Conservation (phyloP, 2,888 invertebrate species). For the Cancer borealis region DNA sequence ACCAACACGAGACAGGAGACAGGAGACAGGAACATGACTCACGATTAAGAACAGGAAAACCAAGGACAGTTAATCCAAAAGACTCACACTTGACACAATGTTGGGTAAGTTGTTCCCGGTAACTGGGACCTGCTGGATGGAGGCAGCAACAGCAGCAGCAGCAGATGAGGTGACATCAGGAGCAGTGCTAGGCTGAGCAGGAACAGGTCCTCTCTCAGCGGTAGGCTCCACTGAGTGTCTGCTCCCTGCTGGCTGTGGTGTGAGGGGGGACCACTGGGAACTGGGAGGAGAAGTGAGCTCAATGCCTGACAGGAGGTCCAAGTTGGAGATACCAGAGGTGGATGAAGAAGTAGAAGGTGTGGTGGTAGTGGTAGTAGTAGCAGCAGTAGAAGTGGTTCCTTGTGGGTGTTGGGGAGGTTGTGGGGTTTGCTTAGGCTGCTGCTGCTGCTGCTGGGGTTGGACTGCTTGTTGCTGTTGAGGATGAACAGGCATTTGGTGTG, state of each 20-base stretch:
- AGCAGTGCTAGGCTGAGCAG: conserved; percentile 61
- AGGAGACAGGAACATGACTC: background rate
- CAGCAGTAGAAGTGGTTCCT: conserved; percentile 50
- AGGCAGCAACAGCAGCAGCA: conserved; percentile 42
- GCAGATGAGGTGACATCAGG: conserved; percentile 76
- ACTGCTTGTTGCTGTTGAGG: background rate
- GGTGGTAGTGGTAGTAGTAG: conserved; percentile 52
- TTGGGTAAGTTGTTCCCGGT: conserved; percentile 64
- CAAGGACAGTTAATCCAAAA: conserved; percentile 58
- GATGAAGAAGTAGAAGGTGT: conserved; percentile 53
- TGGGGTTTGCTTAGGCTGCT: conserved; percentile 48
- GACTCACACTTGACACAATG: conserved; percentile 74
- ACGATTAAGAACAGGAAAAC: background rate
- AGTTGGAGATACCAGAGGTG: conserved; percentile 73
- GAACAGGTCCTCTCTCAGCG: background rate
- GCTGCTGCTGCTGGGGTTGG: conserved; percentile 67
- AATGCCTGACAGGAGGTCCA: conserved; percentile 76
- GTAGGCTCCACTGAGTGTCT: conserved; percentile 24
- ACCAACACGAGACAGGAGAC: background rate
- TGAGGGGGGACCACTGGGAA: conserved; percentile 75
- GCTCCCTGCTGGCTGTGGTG: conserved; percentile 69
- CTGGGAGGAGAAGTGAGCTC: conserved; percentile 71
- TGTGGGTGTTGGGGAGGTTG: conserved; percentile 64
- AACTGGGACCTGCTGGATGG: conserved; percentile 44
- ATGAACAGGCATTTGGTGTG: conserved; percentile 66